phyloP scores from a whole-genome alignment of 2,888 invertebrate species.

The Andrena chrysosceles region DNA sequence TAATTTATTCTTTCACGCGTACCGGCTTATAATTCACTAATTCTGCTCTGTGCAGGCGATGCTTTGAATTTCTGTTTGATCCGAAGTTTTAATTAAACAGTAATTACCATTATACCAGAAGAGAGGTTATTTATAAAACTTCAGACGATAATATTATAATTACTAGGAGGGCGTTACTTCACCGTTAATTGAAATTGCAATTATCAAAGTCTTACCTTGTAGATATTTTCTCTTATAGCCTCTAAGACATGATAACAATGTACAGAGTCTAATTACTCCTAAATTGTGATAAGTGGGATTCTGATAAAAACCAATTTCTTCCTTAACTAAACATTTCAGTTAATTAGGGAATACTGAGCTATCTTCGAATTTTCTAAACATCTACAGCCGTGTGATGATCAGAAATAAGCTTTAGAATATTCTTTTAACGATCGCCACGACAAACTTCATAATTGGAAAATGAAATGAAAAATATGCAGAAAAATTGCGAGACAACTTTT shows the following conservation, averaged over 20 bases:
- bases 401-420: background rate
- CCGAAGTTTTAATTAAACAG: slow-evolving; percentile 28
- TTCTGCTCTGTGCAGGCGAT: background rate
- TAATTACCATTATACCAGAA: background rate
- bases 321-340: background rate
- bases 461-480: too few relatives aligned
- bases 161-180: background rate
- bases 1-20: background rate
- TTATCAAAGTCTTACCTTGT: slow-evolving; percentile 15
- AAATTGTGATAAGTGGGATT: background rate
- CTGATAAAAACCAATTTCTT: background rate
- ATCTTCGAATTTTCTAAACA: background rate
- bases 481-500: too few relatives aligned
- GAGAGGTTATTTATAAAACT: slow-evolving; percentile 9
- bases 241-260: background rate
- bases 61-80: background rate
- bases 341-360: background rate
- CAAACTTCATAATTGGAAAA: too few relatives aligned
- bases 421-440: background rate
- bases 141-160: slow-evolving; percentile 2
- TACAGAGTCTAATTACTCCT: background rate
- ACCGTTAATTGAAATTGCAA: slow-evolving; percentile 39
- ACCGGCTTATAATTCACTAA: background rate
- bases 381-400: background rate
- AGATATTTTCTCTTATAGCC: background rate